Conservation (phyloP, 2,113 vertebrate species). For the Anhinga anhinga region DNA sequence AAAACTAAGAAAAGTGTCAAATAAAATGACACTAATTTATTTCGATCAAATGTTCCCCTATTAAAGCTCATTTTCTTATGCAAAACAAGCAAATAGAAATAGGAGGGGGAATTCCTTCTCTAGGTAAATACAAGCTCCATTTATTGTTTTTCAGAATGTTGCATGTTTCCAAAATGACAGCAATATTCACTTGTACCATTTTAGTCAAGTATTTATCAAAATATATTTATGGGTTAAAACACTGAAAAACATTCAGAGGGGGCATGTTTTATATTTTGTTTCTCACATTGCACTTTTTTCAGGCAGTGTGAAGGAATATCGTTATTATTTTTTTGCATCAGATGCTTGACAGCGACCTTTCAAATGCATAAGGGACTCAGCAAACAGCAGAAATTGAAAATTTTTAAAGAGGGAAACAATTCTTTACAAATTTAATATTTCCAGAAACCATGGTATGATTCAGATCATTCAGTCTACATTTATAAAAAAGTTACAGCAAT, state of each 20-base stretch:
- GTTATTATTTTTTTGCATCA: neutral
- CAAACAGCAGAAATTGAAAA: neutral
- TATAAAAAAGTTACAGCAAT: neutral
- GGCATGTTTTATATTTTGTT: neutral
- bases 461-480: neutral
- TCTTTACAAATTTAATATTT: neutral
- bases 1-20: conserved; percentile 53
- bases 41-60: conserved; percentile 23
- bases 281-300: neutral
- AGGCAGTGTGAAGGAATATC: neutral
- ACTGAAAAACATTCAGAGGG: neutral
- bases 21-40: conserved; percentile 51
- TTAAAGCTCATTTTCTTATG: conserved; percentile 33
- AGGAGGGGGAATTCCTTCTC: neutral
- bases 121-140: neutral
- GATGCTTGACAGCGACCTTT: neutral
- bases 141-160: neutral
- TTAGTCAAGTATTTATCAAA: neutral
- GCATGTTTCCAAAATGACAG: neutral
- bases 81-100: neutral
- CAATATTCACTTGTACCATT: neutral
- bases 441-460: neutral
- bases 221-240: neutral
- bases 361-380: neutral
- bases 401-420: neutral